Percentiles rank a stretch among this genome's conserved stretches.
phyloP scores from a whole-genome alignment of 2,113 vertebrate species.

The Pseudopodoces humilis region DNA sequence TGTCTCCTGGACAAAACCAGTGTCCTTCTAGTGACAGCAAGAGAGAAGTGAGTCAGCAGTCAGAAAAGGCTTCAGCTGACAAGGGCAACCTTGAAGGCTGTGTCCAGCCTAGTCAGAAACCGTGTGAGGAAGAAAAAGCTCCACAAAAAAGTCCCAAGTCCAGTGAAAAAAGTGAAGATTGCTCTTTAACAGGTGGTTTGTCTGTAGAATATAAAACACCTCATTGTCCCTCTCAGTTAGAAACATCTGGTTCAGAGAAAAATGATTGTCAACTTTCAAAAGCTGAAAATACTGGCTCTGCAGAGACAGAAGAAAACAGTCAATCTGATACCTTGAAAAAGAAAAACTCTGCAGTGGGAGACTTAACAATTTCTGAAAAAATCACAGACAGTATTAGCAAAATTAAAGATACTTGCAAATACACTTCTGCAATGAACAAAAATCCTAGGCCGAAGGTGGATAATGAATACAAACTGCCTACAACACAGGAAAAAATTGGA shows the following conservation, averaged over 20 bases:
- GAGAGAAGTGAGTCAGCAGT: not conserved
- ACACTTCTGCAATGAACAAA: not conserved
- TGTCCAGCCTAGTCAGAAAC: not conserved
- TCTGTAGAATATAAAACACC: not conserved
- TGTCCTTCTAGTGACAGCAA: not conserved
- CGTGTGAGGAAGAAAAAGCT: not conserved
- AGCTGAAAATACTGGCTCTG: not conserved
- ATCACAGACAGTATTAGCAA: not conserved
- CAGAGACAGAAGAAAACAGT: not conserved
- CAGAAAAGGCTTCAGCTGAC: not conserved
- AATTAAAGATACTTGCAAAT: not conserved
- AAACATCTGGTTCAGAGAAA: not conserved
- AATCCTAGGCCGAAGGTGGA: not conserved
- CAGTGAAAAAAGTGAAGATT: not conserved
- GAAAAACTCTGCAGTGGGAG: not conserved
- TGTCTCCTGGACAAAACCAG: constrained; percentile 23
- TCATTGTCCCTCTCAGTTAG: not conserved
- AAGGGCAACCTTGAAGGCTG: not conserved
- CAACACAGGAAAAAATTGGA: not conserved
- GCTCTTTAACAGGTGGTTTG: not conserved
- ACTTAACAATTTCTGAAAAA: not conserved
- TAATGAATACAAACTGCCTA: not conserved
- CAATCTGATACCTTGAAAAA: not conserved
- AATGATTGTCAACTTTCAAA: not conserved
- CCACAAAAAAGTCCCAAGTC: not conserved